Conservation (phyloP, 2,888 invertebrate genomes). For the Notodonta dromedarius region DNA sequence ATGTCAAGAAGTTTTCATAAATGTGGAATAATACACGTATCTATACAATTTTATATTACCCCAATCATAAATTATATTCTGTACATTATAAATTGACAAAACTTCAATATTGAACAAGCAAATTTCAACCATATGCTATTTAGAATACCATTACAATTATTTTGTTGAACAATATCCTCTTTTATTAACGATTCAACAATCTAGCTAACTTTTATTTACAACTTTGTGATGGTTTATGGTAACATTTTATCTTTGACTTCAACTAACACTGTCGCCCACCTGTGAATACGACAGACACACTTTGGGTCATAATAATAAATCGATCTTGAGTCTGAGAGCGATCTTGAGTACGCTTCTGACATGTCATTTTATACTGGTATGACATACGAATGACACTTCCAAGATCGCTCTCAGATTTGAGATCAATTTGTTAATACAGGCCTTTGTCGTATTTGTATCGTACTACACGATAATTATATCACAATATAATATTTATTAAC, state of each 20-base stretch:
- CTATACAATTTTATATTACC: not conserved
- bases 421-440: too few species aligned
- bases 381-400: too few species aligned
- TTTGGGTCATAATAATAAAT: too few species aligned
- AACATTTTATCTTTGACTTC: constrained; percentile 63
- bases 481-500: constrained; percentile 30
- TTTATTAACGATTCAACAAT: constrained; percentile 67
- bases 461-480: constrained; percentile 35
- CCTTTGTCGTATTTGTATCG: constrained; percentile 8
- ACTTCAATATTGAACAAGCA: constrained; percentile 39
- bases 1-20: constrained; percentile 61
- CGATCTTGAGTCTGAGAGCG: too few species aligned
- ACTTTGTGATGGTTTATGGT: constrained; percentile 68
- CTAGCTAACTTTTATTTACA: constrained; percentile 70
- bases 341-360: too few species aligned
- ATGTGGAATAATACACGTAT: constrained; percentile 19
- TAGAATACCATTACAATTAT: constrained; percentile 33
- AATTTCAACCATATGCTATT: constrained; percentile 27
- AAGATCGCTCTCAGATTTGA: too few species aligned
- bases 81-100: constrained; percentile 43
- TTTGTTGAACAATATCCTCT: constrained; percentile 26
- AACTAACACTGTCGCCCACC: not conserved
- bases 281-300: not conserved
- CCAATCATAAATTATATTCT: constrained; percentile 9
- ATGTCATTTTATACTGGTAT: too few species aligned